Evolutionary conservation across 2,797 vertebrate genomes (phyloP).

Genomic region (Ambastaia sidthimunki): DNA sequence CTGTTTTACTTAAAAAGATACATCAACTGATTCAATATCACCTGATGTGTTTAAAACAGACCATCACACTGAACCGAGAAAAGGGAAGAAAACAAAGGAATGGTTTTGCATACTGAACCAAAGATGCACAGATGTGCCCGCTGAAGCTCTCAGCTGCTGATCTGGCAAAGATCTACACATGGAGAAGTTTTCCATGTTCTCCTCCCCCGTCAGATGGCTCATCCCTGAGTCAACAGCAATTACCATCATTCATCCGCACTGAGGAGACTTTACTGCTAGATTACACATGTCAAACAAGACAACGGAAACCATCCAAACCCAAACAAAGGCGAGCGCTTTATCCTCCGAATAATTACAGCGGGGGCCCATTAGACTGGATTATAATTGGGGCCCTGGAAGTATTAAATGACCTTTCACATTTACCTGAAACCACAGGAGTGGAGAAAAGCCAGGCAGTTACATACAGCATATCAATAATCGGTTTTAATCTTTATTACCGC

Average conservation of each 20-base stretch:
- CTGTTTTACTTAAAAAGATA: background rate
- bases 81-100: conserved; percentile 12
- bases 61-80: conserved; percentile 21
- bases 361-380: conserved; percentile 84
- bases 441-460: conserved; percentile 80
- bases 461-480: conserved; percentile 84
- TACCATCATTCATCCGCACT: conserved; percentile 78
- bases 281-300: conserved; percentile 78
- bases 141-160: conserved; percentile 48
- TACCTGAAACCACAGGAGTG: conserved; percentile 80
- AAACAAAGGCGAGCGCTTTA: conserved; percentile 84
- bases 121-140: conserved; percentile 44
- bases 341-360: conserved; percentile 83
- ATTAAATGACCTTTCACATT: conserved; percentile 91
- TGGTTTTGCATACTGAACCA: conserved; percentile 31
- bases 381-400: conserved; percentile 85
- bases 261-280: conserved; percentile 79
- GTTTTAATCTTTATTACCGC: conserved; percentile 84
- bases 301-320: conserved; percentile 73
- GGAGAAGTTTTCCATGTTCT: conserved; percentile 39
- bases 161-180: conserved; percentile 49
- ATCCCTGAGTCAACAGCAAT: conserved; percentile 82
- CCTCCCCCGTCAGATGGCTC: conserved; percentile 56
- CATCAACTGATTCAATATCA: background rate
- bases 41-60: conserved; percentile 30